Conservation (phyloP, 2,888 invertebrate genomes). For the Drosophila rellima region DNA sequence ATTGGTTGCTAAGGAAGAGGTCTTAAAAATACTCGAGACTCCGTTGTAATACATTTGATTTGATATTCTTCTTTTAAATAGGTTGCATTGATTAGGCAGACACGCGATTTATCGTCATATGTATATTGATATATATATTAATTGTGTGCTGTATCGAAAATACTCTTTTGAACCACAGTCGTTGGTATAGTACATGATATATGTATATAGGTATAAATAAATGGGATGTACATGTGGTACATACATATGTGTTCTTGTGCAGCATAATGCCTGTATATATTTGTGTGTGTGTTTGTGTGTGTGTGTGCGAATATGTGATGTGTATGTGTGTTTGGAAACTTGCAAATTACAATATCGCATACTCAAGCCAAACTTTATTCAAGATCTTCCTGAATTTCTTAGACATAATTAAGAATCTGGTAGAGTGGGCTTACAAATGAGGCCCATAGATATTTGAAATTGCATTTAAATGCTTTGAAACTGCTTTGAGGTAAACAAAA, state of each 20-base stretch:
- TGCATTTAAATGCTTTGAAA: slow-evolving; percentile 45
- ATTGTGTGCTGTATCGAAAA: slow-evolving; percentile 64
- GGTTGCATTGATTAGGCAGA: slow-evolving; percentile 45
- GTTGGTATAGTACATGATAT: slow-evolving; percentile 36
- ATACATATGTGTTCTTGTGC: slow-evolving; percentile 36
- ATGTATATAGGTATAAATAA: slow-evolving; percentile 25
- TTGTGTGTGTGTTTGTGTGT: slow-evolving; percentile 25
- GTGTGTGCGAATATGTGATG: slow-evolving; percentile 20
- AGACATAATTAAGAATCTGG: slow-evolving; percentile 10
- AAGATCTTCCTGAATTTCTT: slow-evolving; percentile 46
- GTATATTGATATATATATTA: slow-evolving; percentile 16
- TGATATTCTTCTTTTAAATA: slow-evolving; percentile 58
- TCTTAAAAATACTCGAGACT: slow-evolving; percentile 77
- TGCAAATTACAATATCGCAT: slow-evolving; percentile 74
- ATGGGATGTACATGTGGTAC: slow-evolving; percentile 26
- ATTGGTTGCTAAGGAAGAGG: slow-evolving; percentile 21
- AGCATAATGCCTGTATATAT: slow-evolving; percentile 23
- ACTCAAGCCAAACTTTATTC: slow-evolving; percentile 66
- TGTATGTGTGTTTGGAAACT: slow-evolving; percentile 51
- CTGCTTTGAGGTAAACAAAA: slow-evolving; percentile 24
- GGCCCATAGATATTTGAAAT: slow-evolving; percentile 27
- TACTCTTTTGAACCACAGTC: slow-evolving; percentile 67
- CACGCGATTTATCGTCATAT: neutral
- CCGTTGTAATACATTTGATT: slow-evolving; percentile 69
- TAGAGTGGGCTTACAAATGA: slow-evolving; percentile 16